A percentile compares a stretch with the other conserved stretches of the same genome.
These are phyloP conservation scores for Raphicerus campestris DNA, from an alignment of 2,113 vertebrate genomes.

Conservation along the genomic window DNA sequence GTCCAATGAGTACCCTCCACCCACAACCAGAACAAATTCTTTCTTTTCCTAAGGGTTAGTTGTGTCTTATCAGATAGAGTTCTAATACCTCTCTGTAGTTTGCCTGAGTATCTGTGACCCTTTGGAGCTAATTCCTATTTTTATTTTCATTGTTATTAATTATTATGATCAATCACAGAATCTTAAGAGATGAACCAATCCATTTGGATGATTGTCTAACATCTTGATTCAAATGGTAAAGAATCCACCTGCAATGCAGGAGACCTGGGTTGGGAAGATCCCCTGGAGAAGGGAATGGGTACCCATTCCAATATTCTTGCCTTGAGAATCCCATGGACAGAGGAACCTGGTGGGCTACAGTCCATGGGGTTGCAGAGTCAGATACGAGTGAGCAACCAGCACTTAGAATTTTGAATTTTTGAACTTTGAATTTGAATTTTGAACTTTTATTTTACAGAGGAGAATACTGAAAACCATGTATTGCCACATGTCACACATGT, in stretches of 20 bases:
- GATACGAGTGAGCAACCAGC: not conserved
- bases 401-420: not conserved
- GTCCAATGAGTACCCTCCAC: not conserved
- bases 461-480: not conserved
- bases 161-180: not conserved
- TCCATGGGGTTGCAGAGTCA: not conserved
- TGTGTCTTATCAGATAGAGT: not conserved
- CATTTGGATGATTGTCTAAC: not conserved
- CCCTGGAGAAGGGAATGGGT: not conserved
- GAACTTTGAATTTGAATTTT: not conserved
- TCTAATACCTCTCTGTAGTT: not conserved
- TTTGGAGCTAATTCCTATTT: not conserved
- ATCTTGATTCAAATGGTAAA: not conserved
- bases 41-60: not conserved
- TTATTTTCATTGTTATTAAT: not conserved
- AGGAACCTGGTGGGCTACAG: not conserved
- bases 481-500: not conserved
- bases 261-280: not conserved
- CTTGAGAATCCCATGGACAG: not conserved
- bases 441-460: not conserved
- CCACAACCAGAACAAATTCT: not conserved
- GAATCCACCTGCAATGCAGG: not conserved
- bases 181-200: not conserved
- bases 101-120: not conserved
- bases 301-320: not conserved